Evolutionary conservation across 2,888 invertebrate genomes (phyloP).

Genomic region (Protophormia terraenovae): DNA sequence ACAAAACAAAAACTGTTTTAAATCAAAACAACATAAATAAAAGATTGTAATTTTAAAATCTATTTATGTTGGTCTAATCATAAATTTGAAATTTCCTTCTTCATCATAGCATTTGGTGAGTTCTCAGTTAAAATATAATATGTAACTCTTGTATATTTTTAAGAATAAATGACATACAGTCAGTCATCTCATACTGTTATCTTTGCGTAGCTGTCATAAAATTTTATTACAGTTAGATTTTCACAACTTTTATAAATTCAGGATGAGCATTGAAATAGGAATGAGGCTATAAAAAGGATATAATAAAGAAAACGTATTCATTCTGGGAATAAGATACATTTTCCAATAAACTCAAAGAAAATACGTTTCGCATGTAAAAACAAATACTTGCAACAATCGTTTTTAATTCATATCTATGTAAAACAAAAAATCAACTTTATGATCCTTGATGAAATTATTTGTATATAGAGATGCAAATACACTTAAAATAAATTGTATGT

Average conservation of each 20-base stretch:
- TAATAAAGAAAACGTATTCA: background rate
- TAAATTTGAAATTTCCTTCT: background rate
- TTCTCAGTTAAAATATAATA: background rate
- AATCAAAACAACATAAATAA: no score
- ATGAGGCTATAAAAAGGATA: conserved; percentile 74
- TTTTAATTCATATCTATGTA: conserved; percentile 72
- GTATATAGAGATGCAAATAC: background rate
- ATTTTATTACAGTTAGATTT: conserved; percentile 56
- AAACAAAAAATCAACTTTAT: conserved; percentile 75
- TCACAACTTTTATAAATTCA: conserved; percentile 72
- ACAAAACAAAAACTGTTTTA: no score
- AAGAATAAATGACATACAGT: no score
- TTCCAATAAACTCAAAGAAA: conserved; percentile 61
- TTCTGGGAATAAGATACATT: conserved; percentile 69
- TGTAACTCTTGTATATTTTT: no score
- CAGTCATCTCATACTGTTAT: background rate
- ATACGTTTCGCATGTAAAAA: conserved; percentile 52
- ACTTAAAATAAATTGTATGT: background rate
- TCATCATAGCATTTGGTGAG: background rate
- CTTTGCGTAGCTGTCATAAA: conserved; percentile 42
- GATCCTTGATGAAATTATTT: conserved; percentile 64
- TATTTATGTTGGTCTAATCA: background rate
- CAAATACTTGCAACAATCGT: conserved; percentile 48
- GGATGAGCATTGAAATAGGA: conserved; percentile 70
- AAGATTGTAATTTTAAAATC: no score